Evolutionary conservation across 2,113 vertebrate genomes (phyloP).

Genomic region (Dissostichus mawsoni): DNA sequence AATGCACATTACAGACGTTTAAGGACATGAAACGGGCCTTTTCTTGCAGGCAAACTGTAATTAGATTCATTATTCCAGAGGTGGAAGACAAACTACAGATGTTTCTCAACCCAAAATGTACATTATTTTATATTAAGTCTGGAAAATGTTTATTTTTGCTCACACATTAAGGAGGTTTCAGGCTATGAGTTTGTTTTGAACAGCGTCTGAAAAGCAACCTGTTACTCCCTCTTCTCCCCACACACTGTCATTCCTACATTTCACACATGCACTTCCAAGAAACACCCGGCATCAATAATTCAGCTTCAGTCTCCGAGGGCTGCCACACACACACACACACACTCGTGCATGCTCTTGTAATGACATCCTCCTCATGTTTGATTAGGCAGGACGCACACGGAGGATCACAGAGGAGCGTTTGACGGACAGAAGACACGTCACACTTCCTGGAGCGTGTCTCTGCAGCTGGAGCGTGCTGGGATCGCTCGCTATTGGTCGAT

Average conservation of each 20-base stretch:
- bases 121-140: not conserved
- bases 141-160: too few relatives aligned
- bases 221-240: not conserved
- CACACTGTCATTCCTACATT: not conserved
- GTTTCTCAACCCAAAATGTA: not conserved
- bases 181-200: not conserved
- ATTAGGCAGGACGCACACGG: constrained; percentile 14
- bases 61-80: not conserved
- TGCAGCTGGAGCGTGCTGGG: constrained; percentile 18
- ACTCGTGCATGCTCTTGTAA: constrained; percentile 2
- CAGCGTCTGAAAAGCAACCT: not conserved
- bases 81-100: not conserved
- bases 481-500: not conserved
- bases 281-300: constrained; percentile 46
- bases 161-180: too few relatives aligned
- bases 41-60: too few relatives aligned
- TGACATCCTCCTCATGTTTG: constrained; percentile 19
- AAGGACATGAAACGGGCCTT: too few relatives aligned
- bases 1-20: not conserved
- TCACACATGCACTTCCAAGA: not conserved
- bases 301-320: not conserved
- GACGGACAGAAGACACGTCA: constrained; percentile 27
- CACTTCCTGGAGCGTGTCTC: constrained; percentile 19
- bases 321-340: not conserved
- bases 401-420: constrained; percentile 24